Evolutionary conservation across 1,140 invertebrate species (phyloP).

Genomic region (Chlorops oryzae): DNA sequence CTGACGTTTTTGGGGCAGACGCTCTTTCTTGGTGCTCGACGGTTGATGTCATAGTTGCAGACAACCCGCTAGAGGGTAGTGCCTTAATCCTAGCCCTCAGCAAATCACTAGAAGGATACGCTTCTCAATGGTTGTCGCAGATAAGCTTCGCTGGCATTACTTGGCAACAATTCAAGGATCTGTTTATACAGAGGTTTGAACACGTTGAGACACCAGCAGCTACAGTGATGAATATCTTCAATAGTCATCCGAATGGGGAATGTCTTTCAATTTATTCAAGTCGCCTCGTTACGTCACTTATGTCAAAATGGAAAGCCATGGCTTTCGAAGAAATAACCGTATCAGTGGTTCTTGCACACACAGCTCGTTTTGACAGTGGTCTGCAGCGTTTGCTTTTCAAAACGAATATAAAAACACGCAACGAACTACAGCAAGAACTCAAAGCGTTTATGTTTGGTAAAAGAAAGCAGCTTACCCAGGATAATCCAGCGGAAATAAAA

Average conservation of each 20-base stretch:
- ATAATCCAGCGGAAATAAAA: conserved; percentile 2
- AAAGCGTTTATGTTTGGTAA: conserved; percentile 8
- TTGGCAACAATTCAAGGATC: too few species aligned
- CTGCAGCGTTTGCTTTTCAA: conserved; percentile 13
- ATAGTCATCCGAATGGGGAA: conserved; percentile 4
- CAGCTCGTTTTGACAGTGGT: conserved; percentile 3
- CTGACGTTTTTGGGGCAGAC: background rate
- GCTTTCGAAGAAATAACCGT: conserved; percentile 15
- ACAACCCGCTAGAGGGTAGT: conserved; percentile 8
- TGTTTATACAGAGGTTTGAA: too few species aligned
- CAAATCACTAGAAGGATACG: background rate
- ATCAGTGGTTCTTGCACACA: conserved; percentile 1
- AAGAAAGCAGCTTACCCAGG: background rate
- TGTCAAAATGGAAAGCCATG: too few species aligned
- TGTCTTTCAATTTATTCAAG: conserved; percentile 9
- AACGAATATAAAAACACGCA: conserved; percentile 6
- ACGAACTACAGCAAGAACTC: conserved; percentile 12
- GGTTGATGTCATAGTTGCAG: conserved; percentile 5
- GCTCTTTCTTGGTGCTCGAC: conserved; percentile 8
- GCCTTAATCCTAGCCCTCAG: conserved; percentile 11
- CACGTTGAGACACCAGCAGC: conserved; percentile 1
- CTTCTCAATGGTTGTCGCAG: conserved; percentile 5
- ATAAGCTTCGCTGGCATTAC: background rate
- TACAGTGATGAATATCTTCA: conserved; percentile 6
- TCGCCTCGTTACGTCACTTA: conserved; percentile 6